Conservation (phyloP, 2,113 vertebrate genomes). For the Manacus vitellinus region DNA sequence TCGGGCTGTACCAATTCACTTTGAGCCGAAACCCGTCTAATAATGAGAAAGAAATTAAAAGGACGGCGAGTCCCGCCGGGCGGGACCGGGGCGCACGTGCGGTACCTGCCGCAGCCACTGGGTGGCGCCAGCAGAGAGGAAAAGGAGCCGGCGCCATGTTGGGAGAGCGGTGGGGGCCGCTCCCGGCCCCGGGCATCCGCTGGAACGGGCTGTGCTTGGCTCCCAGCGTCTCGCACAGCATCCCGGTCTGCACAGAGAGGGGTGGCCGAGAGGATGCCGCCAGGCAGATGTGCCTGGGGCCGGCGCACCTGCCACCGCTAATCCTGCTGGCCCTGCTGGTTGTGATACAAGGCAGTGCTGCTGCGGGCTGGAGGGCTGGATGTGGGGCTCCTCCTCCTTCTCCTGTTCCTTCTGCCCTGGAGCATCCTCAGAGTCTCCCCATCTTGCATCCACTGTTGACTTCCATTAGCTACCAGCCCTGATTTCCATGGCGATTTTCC, state of each 20-base stretch:
- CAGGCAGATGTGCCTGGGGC: neutral
- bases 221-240: neutral
- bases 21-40: accelerated
- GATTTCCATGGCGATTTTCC: neutral
- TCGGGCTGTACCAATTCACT: no score
- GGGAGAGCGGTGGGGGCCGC: neutral
- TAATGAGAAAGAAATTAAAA: accelerated
- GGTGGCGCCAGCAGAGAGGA: neutral
- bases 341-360: neutral
- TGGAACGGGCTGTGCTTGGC: accelerated
- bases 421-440: neutral
- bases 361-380: neutral
- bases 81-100: neutral
- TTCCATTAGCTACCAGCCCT: no score
- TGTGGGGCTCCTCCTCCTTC: neutral
- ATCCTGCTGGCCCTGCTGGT: neutral
- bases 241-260: neutral
- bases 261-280: neutral
- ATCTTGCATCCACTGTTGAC: no score
- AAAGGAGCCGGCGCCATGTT: accelerated
- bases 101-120: neutral
- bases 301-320: neutral
- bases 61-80: neutral
- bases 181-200: neutral
- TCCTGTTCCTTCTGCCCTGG: neutral